Percentiles rank a stretch among this genome's conserved stretches.
These are phyloP conservation scores for Nemoura dubitans DNA, from an alignment of 2,888 invertebrate genomes.

Conservation along the genomic window DNA sequence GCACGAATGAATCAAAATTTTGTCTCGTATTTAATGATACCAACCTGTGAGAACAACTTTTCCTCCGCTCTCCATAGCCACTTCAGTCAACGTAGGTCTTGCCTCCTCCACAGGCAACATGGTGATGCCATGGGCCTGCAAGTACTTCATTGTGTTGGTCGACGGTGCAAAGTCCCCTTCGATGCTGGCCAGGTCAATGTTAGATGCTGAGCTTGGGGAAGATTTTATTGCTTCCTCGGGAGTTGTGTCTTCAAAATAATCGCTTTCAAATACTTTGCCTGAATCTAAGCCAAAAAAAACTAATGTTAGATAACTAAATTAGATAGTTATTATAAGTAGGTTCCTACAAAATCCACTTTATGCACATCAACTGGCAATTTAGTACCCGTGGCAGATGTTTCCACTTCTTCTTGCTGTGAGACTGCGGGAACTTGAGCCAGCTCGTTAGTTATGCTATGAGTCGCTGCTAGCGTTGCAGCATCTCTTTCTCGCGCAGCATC, in stretches of 20 bases:
- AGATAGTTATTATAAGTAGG: too few species aligned
- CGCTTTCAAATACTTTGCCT: conserved; percentile 18
- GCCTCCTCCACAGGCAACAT: conserved; percentile 83
- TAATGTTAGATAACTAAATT: background rate
- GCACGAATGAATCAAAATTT: too few species aligned
- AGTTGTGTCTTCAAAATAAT: conserved; percentile 24
- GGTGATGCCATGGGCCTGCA: conserved; percentile 86
- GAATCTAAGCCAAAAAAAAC: background rate
- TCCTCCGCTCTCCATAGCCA: conserved; percentile 85
- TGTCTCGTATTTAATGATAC: conserved; percentile 5
- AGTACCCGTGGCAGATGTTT: conserved; percentile 42
- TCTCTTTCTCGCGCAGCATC: conserved; percentile 33
- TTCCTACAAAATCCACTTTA: background rate
- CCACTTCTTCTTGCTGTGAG: conserved; percentile 51
- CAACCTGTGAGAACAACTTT: conserved; percentile 77
- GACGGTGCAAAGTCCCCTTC: conserved; percentile 51
- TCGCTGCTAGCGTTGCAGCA: conserved; percentile 59
- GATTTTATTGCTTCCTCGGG: conserved; percentile 50
- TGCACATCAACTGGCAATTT: background rate
- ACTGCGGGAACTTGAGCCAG: conserved; percentile 48
- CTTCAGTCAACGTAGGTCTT: conserved; percentile 70
- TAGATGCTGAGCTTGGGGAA: background rate
- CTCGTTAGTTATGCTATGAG: conserved; percentile 49
- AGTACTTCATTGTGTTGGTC: conserved; percentile 66
- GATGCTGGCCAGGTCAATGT: conserved; percentile 49